Evolutionary conservation across 2,888 invertebrate genomes (phyloP), one percentile per base, ranked within the genome.

Genomic region (Drosophila planitibia): DNA sequence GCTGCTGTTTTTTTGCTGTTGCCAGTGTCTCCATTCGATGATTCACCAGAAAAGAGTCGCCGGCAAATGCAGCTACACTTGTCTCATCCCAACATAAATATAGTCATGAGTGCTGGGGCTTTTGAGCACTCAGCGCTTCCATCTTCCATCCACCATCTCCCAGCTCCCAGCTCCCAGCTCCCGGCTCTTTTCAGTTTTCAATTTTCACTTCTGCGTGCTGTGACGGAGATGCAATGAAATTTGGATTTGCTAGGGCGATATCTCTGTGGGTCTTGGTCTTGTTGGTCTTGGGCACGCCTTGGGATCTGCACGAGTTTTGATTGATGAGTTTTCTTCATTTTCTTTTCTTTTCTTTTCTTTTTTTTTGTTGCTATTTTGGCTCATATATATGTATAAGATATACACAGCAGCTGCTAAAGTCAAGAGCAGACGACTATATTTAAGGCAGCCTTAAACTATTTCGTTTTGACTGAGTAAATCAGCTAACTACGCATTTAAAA

Each of bases 281-380:
- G 33, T 35, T 54, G 33, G 54, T 19, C 67, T 71, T 63, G 53
- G 76, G 54, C 67, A 52, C 76, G 70, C 67, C 76, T 65, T 69
- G 68, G 71, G 62, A 51, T 54, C 44, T 63, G 54, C n/a, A 51
- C 53, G 61, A 58, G 59, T 76, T 79, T 85, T 82, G 82, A 78
- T 86, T 84, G 78, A 83, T 83, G 89, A 75, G 84, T 81, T 81
- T 78, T 47, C 47, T 25, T 16, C 47, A 25, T 47, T 47, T 47
- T 47, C n/a, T n/a, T 1, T 12, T n/a, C 41, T 5, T 35, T 16
- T 41, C 41, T 5, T 35, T 35, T 41, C 44, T 6, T 22, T 22
- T 47, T 64, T 16, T 35, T 47, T 25, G 71, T 73, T 70, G 74
- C 85, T 85, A 82, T 89, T 87, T 79, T 84, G 69, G 62, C 65